Evolutionary conservation across 1,140 invertebrate species (phyloP).

Genomic region (Bemisia tabaci): DNA sequence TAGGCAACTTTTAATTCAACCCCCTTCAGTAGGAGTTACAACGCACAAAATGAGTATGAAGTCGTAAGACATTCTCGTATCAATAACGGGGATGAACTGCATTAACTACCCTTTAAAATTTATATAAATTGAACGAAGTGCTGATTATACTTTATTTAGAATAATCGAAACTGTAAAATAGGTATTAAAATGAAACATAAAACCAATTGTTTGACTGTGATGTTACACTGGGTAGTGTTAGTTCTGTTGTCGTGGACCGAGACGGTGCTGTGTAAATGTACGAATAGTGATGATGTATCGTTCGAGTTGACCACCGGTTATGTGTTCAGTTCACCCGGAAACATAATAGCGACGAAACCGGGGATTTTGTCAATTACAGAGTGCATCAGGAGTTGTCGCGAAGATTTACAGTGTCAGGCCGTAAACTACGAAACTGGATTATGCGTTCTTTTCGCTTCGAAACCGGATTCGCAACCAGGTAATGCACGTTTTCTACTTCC

Average conservation of each 20-base stretch:
- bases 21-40: too few species aligned
- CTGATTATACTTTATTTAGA: too few species aligned
- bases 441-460: constrained; percentile 77
- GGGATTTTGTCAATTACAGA: constrained; percentile 80
- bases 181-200: neutral
- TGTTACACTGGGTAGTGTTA: neutral
- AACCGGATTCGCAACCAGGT: constrained; percentile 73
- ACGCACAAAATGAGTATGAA: too few species aligned
- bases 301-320: constrained; percentile 83
- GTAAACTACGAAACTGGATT: constrained; percentile 90
- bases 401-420: constrained; percentile 69
- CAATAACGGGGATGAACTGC: too few species aligned
- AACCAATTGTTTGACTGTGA: neutral
- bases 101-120: too few species aligned
- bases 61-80: too few species aligned
- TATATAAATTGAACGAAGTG: too few species aligned
- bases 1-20: too few species aligned
- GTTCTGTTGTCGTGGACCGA: neutral
- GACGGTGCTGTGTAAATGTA: constrained; percentile 1
- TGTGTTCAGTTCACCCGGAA: constrained; percentile 72
- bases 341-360: constrained; percentile 72
- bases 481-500: too few species aligned
- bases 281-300: constrained; percentile 53
- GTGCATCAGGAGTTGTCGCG: constrained; percentile 75
- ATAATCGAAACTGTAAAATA: too few species aligned